Evolutionary conservation across 2,888 invertebrate species (phyloP).

Genomic region (Eilema griseolum): DNA sequence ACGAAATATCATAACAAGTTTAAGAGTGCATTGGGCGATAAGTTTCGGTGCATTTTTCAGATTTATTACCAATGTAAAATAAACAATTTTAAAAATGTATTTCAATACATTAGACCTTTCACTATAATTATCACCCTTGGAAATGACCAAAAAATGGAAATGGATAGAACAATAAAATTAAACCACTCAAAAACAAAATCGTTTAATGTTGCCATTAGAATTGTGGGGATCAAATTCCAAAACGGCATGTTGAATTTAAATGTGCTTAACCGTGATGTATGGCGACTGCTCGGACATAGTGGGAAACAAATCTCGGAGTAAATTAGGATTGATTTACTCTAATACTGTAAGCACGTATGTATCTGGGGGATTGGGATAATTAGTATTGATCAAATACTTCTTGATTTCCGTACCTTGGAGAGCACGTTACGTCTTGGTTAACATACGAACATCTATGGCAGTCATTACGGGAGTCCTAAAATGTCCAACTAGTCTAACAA

Average conservation of each 20-base stretch:
- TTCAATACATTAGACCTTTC: not conserved
- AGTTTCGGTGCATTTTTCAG: too few species aligned
- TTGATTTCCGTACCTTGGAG: not conserved
- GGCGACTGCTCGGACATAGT: conserved; percentile 11
- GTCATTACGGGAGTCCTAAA: too few species aligned
- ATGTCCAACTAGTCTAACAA: too few species aligned
- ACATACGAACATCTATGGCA: too few species aligned
- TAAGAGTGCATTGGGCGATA: too few species aligned
- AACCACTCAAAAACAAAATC: conserved; percentile 15
- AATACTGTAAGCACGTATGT: conserved; percentile 30
- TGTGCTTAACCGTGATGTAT: conserved; percentile 39
- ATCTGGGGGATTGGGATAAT: conserved; percentile 13
- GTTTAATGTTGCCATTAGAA: conserved; percentile 25
- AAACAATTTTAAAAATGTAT: not conserved
- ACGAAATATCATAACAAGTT: too few species aligned
- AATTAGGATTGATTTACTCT: conserved; percentile 23
- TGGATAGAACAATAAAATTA: too few species aligned
- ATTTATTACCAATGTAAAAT: too few species aligned
- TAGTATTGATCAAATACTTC: not conserved
- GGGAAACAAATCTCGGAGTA: conserved; percentile 19
- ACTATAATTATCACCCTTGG: too few species aligned
- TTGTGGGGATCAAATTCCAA: conserved; percentile 28
- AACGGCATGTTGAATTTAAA: conserved; percentile 34
- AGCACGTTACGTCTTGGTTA: not conserved
- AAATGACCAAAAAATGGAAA: too few species aligned